Evolutionary conservation across 2,797 vertebrate species (phyloP), one percentile per base, ranked within the genome.

Genomic region (Microctenopoma lineatum): DNA sequence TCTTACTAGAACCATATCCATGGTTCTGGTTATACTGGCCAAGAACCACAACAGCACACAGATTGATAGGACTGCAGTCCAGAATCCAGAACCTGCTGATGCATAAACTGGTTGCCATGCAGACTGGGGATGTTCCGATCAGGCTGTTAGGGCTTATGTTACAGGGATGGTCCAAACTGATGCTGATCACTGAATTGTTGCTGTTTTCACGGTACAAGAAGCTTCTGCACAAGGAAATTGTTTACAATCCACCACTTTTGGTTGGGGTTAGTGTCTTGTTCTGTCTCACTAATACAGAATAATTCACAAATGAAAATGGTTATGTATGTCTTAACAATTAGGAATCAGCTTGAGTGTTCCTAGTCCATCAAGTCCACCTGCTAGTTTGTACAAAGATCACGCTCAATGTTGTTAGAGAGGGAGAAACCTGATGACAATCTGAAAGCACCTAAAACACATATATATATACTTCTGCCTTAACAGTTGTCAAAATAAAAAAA

Each of bases 41-140:
- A n/a, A 77, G 56, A 80, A 72, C 70, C 83, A 77, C 77, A 81
- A 83, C 85, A 86, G 86, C 89, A 88, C 85, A 89, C 83, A 80
- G 59, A 84, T 75, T 76, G 72, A 82, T 58, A 29, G 74, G 66
- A 68, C 59, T 67, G 29, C 12, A 38, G 61, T 79, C 64, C 73
- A 71, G 55, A 63, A 74, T 63, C 52, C 44, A 68, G 72, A 78
- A 60, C 63, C 69, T 73, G 62, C 50, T 76, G 61, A 79, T 55
- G 44, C 56, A 66, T 65, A 70, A 66, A 71, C 62, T n/a, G 67
- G 58, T 80, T 69, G 69, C 77, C 76, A 82, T 52, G 80, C 39
- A 84, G 59, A 81, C 51, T 8, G 79, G 81, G 71, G 82, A 89
- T 87, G 90, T 81, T 90, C 83, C 72, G 75, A 85, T 87, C 82